These are phyloP conservation scores for Echinometra lucunter DNA, from an alignment of 53 echinoderm and acorn worm genomes.

Conservation along the genomic window DNA sequence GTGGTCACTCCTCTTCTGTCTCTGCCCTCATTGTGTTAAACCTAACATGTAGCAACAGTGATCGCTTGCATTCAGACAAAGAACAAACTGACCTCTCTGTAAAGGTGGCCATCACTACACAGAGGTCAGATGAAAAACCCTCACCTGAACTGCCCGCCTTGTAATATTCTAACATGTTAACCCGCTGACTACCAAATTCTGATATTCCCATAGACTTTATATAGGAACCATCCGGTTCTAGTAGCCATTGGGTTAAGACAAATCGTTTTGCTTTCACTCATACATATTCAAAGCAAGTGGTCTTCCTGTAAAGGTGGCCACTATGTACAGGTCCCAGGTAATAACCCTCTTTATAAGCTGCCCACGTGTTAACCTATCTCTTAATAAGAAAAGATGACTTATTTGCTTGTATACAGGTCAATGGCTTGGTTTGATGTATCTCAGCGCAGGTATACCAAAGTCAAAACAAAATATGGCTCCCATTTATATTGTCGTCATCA, in stretches of 20 bases:
- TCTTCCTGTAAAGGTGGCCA: neutral
- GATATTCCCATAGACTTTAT: neutral
- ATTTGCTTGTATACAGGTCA: slow-evolving; percentile 53
- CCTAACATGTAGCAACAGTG: too few species aligned
- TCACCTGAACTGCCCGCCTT: neutral
- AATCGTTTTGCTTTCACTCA: neutral
- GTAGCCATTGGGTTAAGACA: too few species aligned
- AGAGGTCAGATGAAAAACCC: neutral
- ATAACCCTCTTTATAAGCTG: neutral
- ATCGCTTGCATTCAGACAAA: too few species aligned
- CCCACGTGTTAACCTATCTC: neutral
- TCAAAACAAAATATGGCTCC: slow-evolving; percentile 15
- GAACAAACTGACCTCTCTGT: neutral
- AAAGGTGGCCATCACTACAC: neutral
- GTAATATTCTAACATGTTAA: too few species aligned
- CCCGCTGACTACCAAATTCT: too few species aligned
- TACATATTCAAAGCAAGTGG: neutral
- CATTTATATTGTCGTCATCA: neutral
- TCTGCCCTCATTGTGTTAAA: too few species aligned
- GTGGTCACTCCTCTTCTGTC: too few species aligned
- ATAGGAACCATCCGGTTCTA: neutral
- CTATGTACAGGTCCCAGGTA: neutral
- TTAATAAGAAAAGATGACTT: slow-evolving; percentile 36
- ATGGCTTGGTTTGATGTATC: slow-evolving; percentile 55
- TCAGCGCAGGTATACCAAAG: slow-evolving; percentile 52